phyloP scores from a whole-genome alignment of 2,113 vertebrate genomes.

The Proteles cristata region DNA sequence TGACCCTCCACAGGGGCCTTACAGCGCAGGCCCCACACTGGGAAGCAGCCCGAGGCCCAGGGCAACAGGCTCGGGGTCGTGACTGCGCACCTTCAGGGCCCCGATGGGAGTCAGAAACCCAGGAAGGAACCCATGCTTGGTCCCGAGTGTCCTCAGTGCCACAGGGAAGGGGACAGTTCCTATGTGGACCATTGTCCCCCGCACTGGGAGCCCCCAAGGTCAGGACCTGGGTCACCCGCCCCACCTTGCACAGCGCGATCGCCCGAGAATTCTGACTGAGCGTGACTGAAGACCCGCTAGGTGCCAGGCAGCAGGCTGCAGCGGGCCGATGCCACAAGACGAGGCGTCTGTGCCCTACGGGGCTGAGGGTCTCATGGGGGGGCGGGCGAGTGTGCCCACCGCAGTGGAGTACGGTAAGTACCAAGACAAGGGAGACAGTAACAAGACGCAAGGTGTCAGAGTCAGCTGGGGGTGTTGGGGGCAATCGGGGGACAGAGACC shows the following conservation, averaged over 20 bases:
- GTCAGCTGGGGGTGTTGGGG: too few species aligned
- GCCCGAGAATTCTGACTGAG: not conserved
- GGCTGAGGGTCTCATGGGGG: not conserved
- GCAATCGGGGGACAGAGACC: not conserved
- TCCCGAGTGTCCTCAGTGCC: rapidly evolving
- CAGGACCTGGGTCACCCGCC: not conserved
- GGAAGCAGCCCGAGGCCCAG: not conserved
- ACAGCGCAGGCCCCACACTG: rapidly evolving
- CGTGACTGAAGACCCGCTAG: not conserved
- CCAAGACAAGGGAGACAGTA: rapidly evolving
- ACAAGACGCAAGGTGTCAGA: not conserved
- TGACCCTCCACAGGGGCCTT: not conserved
- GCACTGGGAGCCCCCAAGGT: rapidly evolving
- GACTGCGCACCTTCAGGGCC: not conserved
- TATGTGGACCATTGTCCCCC: rapidly evolving
- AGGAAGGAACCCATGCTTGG: not conserved
- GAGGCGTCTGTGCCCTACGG: not conserved
- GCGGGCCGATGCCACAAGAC: not conserved
- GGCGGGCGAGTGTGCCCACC: rapidly evolving
- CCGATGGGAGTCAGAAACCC: not conserved
- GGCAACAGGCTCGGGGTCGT: not conserved
- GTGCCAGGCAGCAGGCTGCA: rapidly evolving
- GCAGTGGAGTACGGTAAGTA: rapidly evolving
- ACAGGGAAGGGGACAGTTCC: not conserved
- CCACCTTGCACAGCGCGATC: rapidly evolving